Evolutionary conservation across 1,140 invertebrate genomes (phyloP).

Genomic region (Hycleus cichorii): DNA sequence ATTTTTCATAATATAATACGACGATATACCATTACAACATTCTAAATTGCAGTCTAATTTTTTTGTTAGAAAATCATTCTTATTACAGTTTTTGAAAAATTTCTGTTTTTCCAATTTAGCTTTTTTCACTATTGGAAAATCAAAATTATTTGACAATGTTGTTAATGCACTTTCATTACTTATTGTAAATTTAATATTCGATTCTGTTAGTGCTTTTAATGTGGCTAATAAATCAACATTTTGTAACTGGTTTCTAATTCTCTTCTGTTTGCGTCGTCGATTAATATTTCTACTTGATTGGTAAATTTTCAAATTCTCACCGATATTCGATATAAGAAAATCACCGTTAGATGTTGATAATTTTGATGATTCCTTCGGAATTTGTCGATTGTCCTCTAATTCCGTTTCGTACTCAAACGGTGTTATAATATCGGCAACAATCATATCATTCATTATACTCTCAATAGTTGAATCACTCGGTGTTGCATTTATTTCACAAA

Average conservation of each 20-base stretch:
- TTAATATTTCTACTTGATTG: not conserved
- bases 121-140: not conserved
- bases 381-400: not conserved
- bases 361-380: not conserved
- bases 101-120: not conserved
- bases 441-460: constrained; percentile 4
- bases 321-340: not conserved
- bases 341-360: not conserved
- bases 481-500: not conserved
- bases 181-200: constrained; percentile 26
- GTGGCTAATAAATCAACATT: constrained; percentile 7
- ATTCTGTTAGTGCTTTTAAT: constrained; percentile 16
- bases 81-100: not conserved
- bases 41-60: constrained; percentile 1
- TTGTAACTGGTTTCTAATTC: constrained; percentile 1
- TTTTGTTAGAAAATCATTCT: not conserved
- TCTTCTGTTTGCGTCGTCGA: constrained; percentile 1
- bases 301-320: not conserved
- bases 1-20: constrained; percentile 5
- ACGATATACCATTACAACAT: not conserved
- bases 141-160: not conserved
- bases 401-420: not conserved
- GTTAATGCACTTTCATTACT: constrained; percentile 11
- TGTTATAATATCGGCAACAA: not conserved
- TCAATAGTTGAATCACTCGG: constrained; percentile 1